A percentile compares a stretch with the other conserved stretches of the same genome.
Evolutionary conservation across 2,113 vertebrate genomes (phyloP).

Genomic region (Acrocephalus arundinaceus): DNA sequence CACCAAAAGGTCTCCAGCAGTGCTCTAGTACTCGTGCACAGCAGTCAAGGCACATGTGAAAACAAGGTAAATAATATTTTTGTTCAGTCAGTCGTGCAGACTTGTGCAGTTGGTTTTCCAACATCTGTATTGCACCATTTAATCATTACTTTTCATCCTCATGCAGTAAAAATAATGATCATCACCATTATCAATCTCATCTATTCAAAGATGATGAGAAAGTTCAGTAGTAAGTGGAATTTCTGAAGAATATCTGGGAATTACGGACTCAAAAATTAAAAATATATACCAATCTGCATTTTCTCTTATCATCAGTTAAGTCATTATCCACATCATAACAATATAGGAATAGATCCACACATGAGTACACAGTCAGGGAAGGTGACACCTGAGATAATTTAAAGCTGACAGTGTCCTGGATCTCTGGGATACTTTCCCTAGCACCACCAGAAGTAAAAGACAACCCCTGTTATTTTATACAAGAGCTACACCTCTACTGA

Average conservation of each 20-base stretch:
- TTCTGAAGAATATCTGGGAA: not conserved
- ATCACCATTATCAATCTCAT: not conserved
- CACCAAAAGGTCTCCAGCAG: not conserved
- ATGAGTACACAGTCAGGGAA: not conserved
- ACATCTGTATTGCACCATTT: not conserved
- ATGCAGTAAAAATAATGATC: not conserved
- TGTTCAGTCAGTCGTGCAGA: not conserved
- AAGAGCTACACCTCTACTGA: not conserved
- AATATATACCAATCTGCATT: not conserved
- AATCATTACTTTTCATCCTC: not conserved
- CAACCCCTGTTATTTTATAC: not conserved
- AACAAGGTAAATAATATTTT: not conserved
- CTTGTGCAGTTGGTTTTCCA: not conserved
- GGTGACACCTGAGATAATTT: not conserved
- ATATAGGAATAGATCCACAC: not conserved
- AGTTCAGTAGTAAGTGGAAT: not conserved
- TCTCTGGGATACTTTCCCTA: not conserved
- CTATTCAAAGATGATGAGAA: not conserved
- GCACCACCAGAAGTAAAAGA: not conserved
- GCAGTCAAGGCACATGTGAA: not conserved
- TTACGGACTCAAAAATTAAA: not conserved
- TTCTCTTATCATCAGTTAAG: not conserved
- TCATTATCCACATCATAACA: not conserved
- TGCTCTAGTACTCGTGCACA: not conserved
- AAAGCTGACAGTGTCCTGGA: not conserved